These are phyloP conservation scores for Sebastes melanostomus DNA, from an alignment of 2,797 vertebrate genomes.

Conservation along the genomic window DNA sequence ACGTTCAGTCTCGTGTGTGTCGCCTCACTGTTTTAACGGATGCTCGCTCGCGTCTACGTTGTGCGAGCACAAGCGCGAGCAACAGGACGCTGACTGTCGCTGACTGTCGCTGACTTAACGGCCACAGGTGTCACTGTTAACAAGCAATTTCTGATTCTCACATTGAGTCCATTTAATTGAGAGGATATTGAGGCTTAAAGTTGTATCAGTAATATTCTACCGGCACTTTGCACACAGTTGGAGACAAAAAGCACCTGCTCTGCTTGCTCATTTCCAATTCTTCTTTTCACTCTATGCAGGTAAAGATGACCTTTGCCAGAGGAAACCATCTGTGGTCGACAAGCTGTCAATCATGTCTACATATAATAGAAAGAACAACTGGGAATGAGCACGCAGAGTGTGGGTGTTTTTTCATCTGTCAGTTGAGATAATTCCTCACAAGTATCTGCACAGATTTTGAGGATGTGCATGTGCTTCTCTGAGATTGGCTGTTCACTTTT, in stretches of 20 bases:
- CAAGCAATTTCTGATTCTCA: no score
- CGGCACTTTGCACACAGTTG: neutral
- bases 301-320: neutral
- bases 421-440: neutral
- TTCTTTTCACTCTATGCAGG: neutral
- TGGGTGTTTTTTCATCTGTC: neutral
- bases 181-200: neutral
- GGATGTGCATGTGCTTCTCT: neutral
- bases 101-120: no score
- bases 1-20: no score
- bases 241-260: neutral
- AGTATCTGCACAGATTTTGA: slow-evolving; percentile 7
- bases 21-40: no score
- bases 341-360: neutral
- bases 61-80: no score
- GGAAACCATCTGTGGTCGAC: neutral
- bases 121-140: no score
- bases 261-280: neutral
- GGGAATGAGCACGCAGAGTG: neutral
- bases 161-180: neutral
- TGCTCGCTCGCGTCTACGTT: no score
- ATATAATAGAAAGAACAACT: neutral
- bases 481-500: neutral
- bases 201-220: neutral
- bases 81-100: no score